These are phyloP conservation scores for Equus quagga DNA, from an alignment of 2,113 vertebrate species.

Conservation along the genomic window DNA sequence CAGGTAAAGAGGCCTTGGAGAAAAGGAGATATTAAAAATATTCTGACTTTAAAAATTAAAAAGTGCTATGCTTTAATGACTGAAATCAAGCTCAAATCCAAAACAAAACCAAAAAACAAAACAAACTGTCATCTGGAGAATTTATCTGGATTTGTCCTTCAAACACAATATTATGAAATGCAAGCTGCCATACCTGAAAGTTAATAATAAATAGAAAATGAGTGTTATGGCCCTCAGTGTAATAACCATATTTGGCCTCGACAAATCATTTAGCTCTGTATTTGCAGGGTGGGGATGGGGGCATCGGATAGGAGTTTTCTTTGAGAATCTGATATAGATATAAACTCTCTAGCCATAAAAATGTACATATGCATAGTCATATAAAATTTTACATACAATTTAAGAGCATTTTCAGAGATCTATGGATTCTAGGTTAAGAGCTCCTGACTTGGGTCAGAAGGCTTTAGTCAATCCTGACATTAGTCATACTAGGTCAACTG, in stretches of 20 bases:
- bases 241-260: neutral
- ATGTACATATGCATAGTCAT: neutral
- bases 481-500: neutral
- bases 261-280: neutral
- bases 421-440: neutral
- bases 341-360: neutral
- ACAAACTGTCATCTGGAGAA: neutral
- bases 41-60: constrained; percentile 33
- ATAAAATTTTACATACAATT: neutral
- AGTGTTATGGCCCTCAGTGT: too few species aligned
- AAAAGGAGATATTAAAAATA: constrained; percentile 8
- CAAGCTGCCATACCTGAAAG: neutral
- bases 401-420: constrained; percentile 14
- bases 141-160: neutral
- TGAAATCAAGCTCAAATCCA: constrained; percentile 41
- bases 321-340: neutral
- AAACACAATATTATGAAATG: neutral
- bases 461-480: neutral
- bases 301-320: neutral
- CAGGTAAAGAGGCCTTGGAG: neutral
- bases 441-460: neutral
- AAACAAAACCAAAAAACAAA: neutral
- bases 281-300: neutral
- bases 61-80: neutral
- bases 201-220: neutral